Evolutionary conservation across 2,113 vertebrate genomes (phyloP), one percentile per base, ranked within the genome.

Genomic region (Hyla sarda): DNA sequence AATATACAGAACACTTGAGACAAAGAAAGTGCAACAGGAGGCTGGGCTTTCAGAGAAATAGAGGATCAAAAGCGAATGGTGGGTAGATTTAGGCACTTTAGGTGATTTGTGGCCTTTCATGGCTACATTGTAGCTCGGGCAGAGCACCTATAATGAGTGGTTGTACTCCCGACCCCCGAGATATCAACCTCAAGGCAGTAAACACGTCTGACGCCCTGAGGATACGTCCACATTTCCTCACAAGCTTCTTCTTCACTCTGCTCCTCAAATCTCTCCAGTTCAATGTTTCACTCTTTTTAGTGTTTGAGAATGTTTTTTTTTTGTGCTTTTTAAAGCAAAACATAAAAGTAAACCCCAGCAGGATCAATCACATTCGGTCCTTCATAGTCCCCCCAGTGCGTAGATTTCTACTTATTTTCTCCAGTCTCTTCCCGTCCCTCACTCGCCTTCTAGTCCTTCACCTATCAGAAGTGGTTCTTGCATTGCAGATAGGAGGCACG

Each of bases 281-380:
- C 25, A n/a, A 25, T 28, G 21, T 52, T 77, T 77, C 32, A 3
- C 54, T 56, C 9, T 75, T 69, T 48, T 86, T 87, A 87, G 85
- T 87, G 85, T 87, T 81, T 79, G 13, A 81, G 54, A 58, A 81
- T 25, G 23, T 2, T n/a, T n/a, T 41, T 41, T 8, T 45, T 54
- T 87, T 87, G 85, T 87, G 85, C 85, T 87, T 87, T 80, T 81
- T 32, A 41, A 80, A 86, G 54, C 84, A 80, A 74, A 86, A 86
- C 76, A 81, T n/a, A n/a, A n/a, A 85, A 5, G 28, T 9, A 85
- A 30, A 78, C n/a, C 45, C 84, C 75, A 72, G 62, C 48, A 56
- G 78, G 85, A 50, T 82, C 56, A 12, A n/a, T 86, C 67, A 28
- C 12, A 23, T 79, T 41, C 10, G 41, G 34, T 80, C 76, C 85